A percentile compares a stretch with the other conserved stretches of the same genome.
phyloP scores from a whole-genome alignment of 2,888 invertebrate genomes.

The Sturmia bella region DNA sequence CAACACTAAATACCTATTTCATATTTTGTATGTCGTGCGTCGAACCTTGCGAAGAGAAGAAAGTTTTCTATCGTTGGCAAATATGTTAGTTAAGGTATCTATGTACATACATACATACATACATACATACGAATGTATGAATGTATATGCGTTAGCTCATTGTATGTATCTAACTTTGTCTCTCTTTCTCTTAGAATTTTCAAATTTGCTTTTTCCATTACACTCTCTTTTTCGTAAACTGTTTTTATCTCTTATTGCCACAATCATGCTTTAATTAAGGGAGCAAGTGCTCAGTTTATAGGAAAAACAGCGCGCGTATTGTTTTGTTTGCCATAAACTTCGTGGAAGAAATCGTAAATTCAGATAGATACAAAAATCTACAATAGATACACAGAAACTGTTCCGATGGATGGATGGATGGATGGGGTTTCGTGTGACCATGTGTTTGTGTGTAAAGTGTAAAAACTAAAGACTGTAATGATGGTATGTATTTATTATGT shows the following conservation, averaged over 20 bases:
- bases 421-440: slow-evolving; percentile 40
- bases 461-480: slow-evolving; percentile 46
- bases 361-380: slow-evolving; percentile 70
- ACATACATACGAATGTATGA: no score
- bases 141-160: neutral
- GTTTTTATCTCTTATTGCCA: slow-evolving; percentile 40
- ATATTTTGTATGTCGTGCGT: slow-evolving; percentile 60
- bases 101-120: no score
- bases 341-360: slow-evolving; percentile 47
- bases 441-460: slow-evolving; percentile 25
- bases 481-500: slow-evolving; percentile 36
- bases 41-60: slow-evolving; percentile 65
- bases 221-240: slow-evolving; percentile 37
- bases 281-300: slow-evolving; percentile 59
- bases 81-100: slow-evolving; percentile 11
- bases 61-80: slow-evolving; percentile 50
- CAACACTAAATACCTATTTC: slow-evolving; percentile 53
- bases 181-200: slow-evolving; percentile 45
- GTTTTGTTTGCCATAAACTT: slow-evolving; percentile 50
- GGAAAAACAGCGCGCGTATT: slow-evolving; percentile 67
- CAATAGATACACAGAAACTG: slow-evolving; percentile 70
- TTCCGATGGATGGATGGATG: slow-evolving; percentile 50
- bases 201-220: slow-evolving; percentile 9
- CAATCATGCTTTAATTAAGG: slow-evolving; percentile 36
- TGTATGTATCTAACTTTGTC: slow-evolving; percentile 31